Base-by-base conservation (phyloP, 35 echinoderm and acorn worm species). In the Lytechinus variegatus region DNA sequence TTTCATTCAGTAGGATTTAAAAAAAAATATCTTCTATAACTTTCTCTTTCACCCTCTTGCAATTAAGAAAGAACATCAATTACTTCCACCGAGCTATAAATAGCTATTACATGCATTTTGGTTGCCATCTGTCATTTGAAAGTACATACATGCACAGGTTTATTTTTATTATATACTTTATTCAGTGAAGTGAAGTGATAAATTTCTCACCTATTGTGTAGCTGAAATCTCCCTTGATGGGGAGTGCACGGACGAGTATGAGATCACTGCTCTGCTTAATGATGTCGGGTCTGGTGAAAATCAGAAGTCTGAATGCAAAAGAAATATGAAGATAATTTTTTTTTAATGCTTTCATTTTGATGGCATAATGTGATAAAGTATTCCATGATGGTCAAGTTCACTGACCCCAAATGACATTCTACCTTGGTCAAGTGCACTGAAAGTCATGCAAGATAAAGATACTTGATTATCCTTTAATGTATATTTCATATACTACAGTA, bases 211-310 rank as follows among this genome's bases (percentile, higher is more conserved):
- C 92, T 57, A 93, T 93, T 55, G 92, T 93, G 11, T 93, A 93
- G 92, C 54, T 93, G 92, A 93, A 93, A 54, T 93, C 92, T 9
- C 92, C 92, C 92, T 93, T 93, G 92, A 93, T 93, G 0, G 92
- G 92, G 24, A 93, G 54, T 19, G 54, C 92, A 33, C 92, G 52
- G 3, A 93, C 52, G 4, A 93, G 92, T n/a, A 54, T 93, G 92
- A 93, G 8, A 54, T 93, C 92, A 93, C 92, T 93, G 52, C 92
- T 93, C 27, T 93, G 92, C 54, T 93, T 93, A 21, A 93, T 93
- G 10, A 93, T 57, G 55, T 93, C 92, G n/a, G 92, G 92, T 93
- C 52, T 55, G 13, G 92, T 93, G 92, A 93, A 93, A 54, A 93
- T 93, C 29, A 93, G 53, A 53, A 93, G 53, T 54, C 92, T 93